phyloP scores from a whole-genome alignment of 92 coral and sea anemone genomes.

The Umimayanthus kanabou region DNA sequence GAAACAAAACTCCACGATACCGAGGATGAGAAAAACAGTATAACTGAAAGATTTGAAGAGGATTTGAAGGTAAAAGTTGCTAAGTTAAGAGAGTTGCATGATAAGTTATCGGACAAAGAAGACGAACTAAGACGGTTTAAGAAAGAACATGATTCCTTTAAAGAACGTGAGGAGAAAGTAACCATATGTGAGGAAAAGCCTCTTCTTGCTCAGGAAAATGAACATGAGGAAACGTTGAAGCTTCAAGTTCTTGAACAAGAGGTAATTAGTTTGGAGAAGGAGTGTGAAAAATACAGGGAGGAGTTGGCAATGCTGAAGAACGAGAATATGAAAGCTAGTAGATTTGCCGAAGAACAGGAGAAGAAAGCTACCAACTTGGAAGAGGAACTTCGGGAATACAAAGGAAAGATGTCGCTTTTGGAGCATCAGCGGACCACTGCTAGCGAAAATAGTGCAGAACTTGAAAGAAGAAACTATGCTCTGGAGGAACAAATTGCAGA shows the following conservation, averaged over 20 bases:
- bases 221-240: neutral
- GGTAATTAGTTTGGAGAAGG: conserved; percentile 27
- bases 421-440: conserved; percentile 25
- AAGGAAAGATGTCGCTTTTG: conserved; percentile 33
- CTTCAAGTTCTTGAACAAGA: neutral
- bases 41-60: conserved; percentile 51
- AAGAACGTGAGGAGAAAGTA: conserved; percentile 2
- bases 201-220: conserved; percentile 11
- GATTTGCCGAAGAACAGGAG: conserved; percentile 18
- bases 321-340: conserved; percentile 16
- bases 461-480: conserved; percentile 55
- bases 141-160: neutral
- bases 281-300: conserved; percentile 28
- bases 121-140: conserved; percentile 35
- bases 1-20: conserved; percentile 58
- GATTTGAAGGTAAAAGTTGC: conserved; percentile 47
- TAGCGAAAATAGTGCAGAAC: conserved; percentile 33
- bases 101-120: conserved; percentile 32
- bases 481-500: conserved; percentile 63
- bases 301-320: conserved; percentile 12
- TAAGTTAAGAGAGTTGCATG: conserved; percentile 31
- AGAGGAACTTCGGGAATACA: conserved; percentile 37
- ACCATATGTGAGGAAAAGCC: conserved; percentile 11
- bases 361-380: conserved; percentile 27
- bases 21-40: conserved; percentile 29